Evolutionary conservation across 2,888 invertebrate species (phyloP).

Genomic region (Nephrotoma guestfalica): DNA sequence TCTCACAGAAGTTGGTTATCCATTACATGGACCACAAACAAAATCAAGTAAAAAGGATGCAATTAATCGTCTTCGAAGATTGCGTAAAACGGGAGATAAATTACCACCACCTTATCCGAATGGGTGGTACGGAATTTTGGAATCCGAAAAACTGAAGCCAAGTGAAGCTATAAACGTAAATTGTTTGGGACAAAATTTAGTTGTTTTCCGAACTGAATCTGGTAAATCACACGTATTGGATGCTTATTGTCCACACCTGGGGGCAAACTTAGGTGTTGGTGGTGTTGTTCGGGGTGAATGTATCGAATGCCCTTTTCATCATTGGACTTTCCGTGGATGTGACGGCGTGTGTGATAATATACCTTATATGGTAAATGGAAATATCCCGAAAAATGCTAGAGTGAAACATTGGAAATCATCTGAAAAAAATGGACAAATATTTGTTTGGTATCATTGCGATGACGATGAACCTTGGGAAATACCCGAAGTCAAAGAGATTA

Average conservation of each 20-base stretch:
- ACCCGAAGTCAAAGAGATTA: conserved; percentile 39
- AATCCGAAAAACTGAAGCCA: conserved; percentile 43
- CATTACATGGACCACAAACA: conserved; percentile 5
- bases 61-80: conserved; percentile 35
- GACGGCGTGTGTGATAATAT: conserved; percentile 59
- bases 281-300: conserved; percentile 63
- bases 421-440: conserved; percentile 60
- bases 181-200: conserved; percentile 56
- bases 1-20: conserved; percentile 18
- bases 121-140: conserved; percentile 72
- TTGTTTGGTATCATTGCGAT: conserved; percentile 74
- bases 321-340: conserved; percentile 65
- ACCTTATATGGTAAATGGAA: conserved; percentile 49
- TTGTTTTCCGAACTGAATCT: conserved; percentile 49
- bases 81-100: conserved; percentile 42
- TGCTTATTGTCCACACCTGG: conserved; percentile 83
- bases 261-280: conserved; percentile 71
- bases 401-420: conserved; percentile 51
- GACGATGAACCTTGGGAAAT: conserved; percentile 55
- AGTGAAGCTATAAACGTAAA: conserved; percentile 44
- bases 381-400: conserved; percentile 50
- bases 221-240: conserved; percentile 55
- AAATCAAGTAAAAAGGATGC: conserved; percentile 15
- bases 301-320: conserved; percentile 80
- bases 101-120: conserved; percentile 78